Percentiles rank a stretch among this genome's conserved stretches.
Conservation (phyloP, 1,140 invertebrate genomes). For the Mizuhopecten yessoensis region DNA sequence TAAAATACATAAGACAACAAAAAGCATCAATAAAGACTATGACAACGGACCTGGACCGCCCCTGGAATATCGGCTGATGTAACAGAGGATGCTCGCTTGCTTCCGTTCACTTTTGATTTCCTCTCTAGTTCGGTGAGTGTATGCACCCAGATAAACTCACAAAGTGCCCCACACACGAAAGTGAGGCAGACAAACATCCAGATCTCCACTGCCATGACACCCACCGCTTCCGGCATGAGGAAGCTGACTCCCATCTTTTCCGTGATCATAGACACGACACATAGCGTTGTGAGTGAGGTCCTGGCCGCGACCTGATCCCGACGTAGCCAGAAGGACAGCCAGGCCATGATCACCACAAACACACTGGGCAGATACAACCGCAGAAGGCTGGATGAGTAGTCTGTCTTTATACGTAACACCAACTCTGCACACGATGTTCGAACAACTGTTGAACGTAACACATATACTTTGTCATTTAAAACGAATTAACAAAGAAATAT, state of each 20-base stretch:
- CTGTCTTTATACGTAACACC: neutral
- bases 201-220: neutral
- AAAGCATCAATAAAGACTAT: neutral
- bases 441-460: neutral
- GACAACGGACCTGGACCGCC: neutral
- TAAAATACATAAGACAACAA: neutral
- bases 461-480: too few species aligned
- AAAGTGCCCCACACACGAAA: neutral
- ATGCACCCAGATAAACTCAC: neutral
- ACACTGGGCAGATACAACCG: neutral
- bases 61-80: neutral
- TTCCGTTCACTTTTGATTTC: neutral
- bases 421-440: neutral
- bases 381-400: neutral
- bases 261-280: constrained; percentile 13
- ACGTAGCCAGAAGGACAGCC: constrained; percentile 39
- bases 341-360: neutral
- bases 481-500: too few species aligned
- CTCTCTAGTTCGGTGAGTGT: neutral
- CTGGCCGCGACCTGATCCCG: neutral
- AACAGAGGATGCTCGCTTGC: neutral
- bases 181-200: neutral
- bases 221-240: neutral
- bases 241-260: neutral
- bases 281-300: constrained; percentile 29